phyloP scores from a whole-genome alignment of 2,113 vertebrate genomes.

The Fregata magnificens region DNA sequence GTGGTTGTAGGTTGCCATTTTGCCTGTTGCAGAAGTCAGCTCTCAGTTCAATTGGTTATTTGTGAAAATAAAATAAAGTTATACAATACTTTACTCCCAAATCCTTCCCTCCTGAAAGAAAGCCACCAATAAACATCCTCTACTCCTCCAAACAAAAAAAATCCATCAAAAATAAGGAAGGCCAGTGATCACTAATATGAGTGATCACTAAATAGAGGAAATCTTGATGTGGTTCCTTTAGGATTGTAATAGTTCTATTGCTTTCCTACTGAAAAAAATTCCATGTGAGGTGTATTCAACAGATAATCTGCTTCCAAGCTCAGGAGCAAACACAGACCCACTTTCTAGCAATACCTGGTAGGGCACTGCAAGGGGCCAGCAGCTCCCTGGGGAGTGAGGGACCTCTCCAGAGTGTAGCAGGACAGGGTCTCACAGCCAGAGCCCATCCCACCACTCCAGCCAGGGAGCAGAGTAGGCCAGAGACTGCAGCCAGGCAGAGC shows the following conservation, averaged over 20 bases:
- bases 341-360: not conserved
- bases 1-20: not conserved
- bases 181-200: not conserved
- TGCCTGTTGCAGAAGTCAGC: not conserved
- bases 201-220: not conserved
- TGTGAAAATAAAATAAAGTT: not conserved
- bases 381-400: not conserved
- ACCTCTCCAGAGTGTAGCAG: not conserved
- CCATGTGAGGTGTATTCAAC: not conserved
- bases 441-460: not conserved
- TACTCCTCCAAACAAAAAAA: not conserved
- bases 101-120: not conserved
- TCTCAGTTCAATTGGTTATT: not conserved
- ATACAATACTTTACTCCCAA: not conserved
- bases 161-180: not conserved
- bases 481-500: rapidly evolving
- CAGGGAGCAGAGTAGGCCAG: not conserved
- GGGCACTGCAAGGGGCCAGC: not conserved
- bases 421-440: not conserved
- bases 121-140: not conserved
- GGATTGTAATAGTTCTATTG: not conserved
- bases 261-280: not conserved
- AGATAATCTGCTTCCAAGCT: not conserved
- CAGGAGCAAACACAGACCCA: not conserved
- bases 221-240: rapidly evolving